Conservation (phyloP, 2,888 invertebrate species). For the Globia sparganii region DNA sequence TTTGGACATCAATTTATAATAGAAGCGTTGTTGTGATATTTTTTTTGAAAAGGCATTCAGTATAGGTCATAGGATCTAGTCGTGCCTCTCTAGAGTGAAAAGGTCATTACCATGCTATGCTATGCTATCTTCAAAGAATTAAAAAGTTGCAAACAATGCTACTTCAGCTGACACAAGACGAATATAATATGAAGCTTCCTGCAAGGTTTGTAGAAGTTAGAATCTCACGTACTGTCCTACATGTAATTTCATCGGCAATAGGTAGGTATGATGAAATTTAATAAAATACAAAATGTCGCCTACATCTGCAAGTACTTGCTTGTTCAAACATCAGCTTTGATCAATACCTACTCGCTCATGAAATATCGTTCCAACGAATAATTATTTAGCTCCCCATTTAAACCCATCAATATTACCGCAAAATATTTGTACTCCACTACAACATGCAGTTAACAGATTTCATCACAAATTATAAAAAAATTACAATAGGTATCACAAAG, state of each 20-base stretch:
- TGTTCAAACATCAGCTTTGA: slow-evolving; percentile 8
- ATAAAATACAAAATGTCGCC: slow-evolving; percentile 3
- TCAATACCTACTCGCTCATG: slow-evolving; percentile 7
- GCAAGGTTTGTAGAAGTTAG: neutral
- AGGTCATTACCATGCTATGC: neutral
- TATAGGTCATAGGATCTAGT: neutral
- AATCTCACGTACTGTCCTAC: neutral
- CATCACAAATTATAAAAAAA: slow-evolving; percentile 20
- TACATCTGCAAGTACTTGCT: neutral
- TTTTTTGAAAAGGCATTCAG: neutral
- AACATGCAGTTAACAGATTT: slow-evolving; percentile 20
- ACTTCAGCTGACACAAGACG: neutral
- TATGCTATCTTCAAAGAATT: neutral
- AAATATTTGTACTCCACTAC: slow-evolving; percentile 35
- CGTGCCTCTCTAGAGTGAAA: neutral
- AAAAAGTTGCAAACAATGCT: neutral
- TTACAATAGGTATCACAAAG: slow-evolving; percentile 14
- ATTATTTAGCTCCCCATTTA: slow-evolving; percentile 32
- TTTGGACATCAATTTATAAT: neutral
- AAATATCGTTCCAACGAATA: slow-evolving; percentile 36
- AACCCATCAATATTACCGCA: slow-evolving; percentile 27
- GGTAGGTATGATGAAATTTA: neutral
- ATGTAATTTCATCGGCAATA: neutral
- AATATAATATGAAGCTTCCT: neutral
- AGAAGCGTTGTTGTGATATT: neutral